phyloP scores from a whole-genome alignment of 2,113 vertebrate genomes.

The Daubentonia madagascariensis region DNA sequence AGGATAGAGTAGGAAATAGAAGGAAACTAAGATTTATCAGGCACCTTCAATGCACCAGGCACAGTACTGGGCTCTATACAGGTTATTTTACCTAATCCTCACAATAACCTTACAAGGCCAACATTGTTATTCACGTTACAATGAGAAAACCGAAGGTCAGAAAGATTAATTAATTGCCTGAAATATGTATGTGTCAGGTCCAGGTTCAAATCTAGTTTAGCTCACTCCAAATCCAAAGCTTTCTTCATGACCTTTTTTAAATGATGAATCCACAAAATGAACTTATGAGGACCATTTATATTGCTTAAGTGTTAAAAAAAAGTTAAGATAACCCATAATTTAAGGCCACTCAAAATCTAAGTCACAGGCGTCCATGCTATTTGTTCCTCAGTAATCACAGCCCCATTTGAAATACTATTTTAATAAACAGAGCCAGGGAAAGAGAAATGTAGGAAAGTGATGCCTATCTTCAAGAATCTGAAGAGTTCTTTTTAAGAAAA shows the following conservation, averaged over 20 bases:
- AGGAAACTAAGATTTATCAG: not conserved
- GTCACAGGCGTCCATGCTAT: not conserved
- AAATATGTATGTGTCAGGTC: not conserved
- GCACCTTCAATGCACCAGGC: not conserved
- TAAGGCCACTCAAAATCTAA: not conserved
- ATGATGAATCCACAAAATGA: not conserved
- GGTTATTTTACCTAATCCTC: not conserved
- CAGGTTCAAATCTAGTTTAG: slow-evolving; percentile 1
- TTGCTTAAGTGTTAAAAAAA: not conserved
- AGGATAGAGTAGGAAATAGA: not conserved
- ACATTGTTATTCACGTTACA: not conserved
- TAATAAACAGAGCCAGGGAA: not conserved
- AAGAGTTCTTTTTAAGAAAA: not conserved
- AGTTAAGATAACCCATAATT: not conserved
- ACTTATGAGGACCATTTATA: not conserved
- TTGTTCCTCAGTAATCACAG: not conserved
- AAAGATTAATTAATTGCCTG: not conserved
- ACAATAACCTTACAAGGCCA: not conserved
- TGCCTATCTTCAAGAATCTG: not conserved
- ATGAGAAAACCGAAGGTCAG: not conserved
- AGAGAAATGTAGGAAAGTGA: not conserved
- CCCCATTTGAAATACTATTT: not conserved
- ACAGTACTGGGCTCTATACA: not conserved
- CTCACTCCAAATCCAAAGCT: not conserved
- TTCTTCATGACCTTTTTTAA: not conserved